Evolutionary conservation across 2,888 invertebrate genomes (phyloP).

Genomic region (Lottia gigantea): DNA sequence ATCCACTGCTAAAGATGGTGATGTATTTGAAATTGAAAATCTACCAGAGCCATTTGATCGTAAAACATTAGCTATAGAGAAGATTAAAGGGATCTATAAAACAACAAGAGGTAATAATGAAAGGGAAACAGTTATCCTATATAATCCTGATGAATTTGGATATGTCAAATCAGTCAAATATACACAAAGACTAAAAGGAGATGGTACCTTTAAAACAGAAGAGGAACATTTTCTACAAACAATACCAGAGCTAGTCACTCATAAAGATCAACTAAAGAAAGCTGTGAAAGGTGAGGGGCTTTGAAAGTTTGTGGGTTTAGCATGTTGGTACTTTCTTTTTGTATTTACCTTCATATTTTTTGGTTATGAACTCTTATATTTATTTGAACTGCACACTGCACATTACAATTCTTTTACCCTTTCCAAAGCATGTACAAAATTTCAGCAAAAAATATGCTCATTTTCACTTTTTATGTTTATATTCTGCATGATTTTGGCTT

Average conservation of each 20-base stretch:
- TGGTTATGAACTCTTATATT: not conserved
- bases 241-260: slow-evolving; percentile 18
- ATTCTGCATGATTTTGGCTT: too few species aligned
- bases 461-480: too few species aligned
- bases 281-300: slow-evolving; percentile 18
- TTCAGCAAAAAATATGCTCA: too few species aligned
- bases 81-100: slow-evolving; percentile 22
- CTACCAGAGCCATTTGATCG: slow-evolving; percentile 26
- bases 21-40: slow-evolving; percentile 12
- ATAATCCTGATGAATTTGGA: slow-evolving; percentile 32
- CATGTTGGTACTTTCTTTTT: not conserved
- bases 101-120: slow-evolving; percentile 17
- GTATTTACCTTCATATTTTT: not conserved
- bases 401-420: too few species aligned
- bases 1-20: slow-evolving; percentile 8
- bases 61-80: slow-evolving; percentile 19
- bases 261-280: slow-evolving; percentile 19
- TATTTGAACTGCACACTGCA: not conserved
- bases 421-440: too few species aligned
- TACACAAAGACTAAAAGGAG: slow-evolving; percentile 23
- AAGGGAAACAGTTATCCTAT: slow-evolving; percentile 29
- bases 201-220: slow-evolving; percentile 23
- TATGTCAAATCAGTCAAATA: slow-evolving; percentile 27
- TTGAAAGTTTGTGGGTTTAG: slow-evolving; percentile 2
- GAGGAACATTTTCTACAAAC: slow-evolving; percentile 19